Evolutionary conservation across 2,113 vertebrate species (phyloP), one percentile per base, ranked within the genome.

Genomic region (Hassar affinis): DNA sequence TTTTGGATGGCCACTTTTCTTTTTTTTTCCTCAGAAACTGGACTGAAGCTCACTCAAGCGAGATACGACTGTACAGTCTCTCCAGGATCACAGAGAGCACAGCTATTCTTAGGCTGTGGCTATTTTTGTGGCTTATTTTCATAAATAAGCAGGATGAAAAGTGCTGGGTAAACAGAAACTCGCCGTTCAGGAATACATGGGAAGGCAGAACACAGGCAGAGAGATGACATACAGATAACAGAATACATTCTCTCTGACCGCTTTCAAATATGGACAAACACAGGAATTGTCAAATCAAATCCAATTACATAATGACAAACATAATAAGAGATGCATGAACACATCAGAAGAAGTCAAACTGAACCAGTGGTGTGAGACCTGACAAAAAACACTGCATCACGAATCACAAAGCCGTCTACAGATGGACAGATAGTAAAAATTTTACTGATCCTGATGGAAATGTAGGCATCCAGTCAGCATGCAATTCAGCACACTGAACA

Each of bases 1-100:
- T 91, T 79, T 83, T 52, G 52, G 84, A 85, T 87, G 81, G 57
- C 57, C 45, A 62, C 76, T 86, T 86, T 87, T 71, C 75, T 69
- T 14, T 42, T 22, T 69, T 71, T 25, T 25, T 22, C 30, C 22
- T 71, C 14, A 47, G 83, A 61, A 30, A 83, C 82, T 85, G 80
- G 82, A 89, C 72, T 42, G 3, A 42, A 42, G 79, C 49, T 14
- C 35, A 20, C 33, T 38, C 42, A 78, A 85, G 83, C 51, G 61
- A 76, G 86, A 88, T 27, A 42, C 15, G n/a, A 72, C 45, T 22
- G 59, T 74, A 25, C 45, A 25, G 86, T 86, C 77, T 85, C 79
- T 30, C 45, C 22, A 11, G 20, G 11, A 49, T 82, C 51, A 75
- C 85, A 85, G 84, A 54, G 45, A 54, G 45, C 20, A 1, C 18